Percentiles rank a stretch among this genome's conserved stretches.
Evolutionary conservation across 2,113 vertebrate species (phyloP).

Genomic region (Siniperca chuatsi): DNA sequence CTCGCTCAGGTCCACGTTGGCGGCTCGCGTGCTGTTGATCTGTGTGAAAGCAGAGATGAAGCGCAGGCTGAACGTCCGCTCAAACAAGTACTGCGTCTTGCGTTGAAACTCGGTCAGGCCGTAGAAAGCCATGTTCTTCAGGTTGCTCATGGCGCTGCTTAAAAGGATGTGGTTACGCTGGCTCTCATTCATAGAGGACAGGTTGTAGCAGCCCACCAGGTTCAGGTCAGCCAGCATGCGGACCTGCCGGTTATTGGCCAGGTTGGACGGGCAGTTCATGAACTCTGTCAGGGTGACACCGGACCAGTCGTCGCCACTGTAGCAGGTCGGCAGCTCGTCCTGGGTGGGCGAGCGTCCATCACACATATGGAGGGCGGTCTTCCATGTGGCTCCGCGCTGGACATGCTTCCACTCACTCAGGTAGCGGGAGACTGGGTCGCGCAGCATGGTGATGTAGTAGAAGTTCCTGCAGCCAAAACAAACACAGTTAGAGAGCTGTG

Average conservation of each 20-base stretch:
- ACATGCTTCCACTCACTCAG: constrained; percentile 99
- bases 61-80: constrained; percentile 97
- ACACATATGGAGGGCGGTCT: constrained; percentile 97
- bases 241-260: constrained; percentile 97
- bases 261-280: constrained; percentile 95
- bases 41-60: constrained; percentile 98
- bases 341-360: constrained; percentile 96
- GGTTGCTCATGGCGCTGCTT: constrained; percentile 95
- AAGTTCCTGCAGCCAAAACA: constrained; percentile 94
- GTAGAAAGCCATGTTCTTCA: constrained; percentile 99
- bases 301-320: constrained; percentile 96
- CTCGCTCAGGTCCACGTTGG: constrained; percentile 93
- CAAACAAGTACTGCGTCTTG: constrained; percentile 98
- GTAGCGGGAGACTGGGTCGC: constrained; percentile 97
- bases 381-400: constrained; percentile 97
- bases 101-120: constrained; percentile 97
- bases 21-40: constrained; percentile 95
- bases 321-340: constrained; percentile 95
- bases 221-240: constrained; percentile 98
- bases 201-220: constrained; percentile 98
- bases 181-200: constrained; percentile 96
- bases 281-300: constrained; percentile 94
- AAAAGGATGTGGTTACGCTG: constrained; percentile 92
- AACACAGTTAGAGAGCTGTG: constrained; percentile 74
- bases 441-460: constrained; percentile 99